These are phyloP conservation scores for Pseudomyrmex flavicornis DNA, from an alignment of 1,140 invertebrate genomes.

Conservation along the genomic window DNA sequence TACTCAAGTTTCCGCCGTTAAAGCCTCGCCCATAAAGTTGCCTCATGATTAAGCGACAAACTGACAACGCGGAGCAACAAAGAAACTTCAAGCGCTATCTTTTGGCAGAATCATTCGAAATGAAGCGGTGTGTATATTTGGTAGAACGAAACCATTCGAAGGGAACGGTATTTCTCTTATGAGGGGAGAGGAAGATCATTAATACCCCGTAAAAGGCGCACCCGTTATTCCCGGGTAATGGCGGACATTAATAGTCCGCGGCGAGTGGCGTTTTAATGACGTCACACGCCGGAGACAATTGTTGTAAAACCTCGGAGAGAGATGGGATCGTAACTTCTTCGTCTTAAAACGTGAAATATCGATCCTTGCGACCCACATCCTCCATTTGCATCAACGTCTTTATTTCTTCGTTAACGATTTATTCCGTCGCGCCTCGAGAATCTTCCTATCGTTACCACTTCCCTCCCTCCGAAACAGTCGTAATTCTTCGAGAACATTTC, in stretches of 20 bases:
- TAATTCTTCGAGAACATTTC: background rate
- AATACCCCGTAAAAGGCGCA: conserved; percentile 40
- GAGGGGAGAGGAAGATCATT: background rate
- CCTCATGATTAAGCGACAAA: background rate
- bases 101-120: conserved; percentile 18
- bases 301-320: conserved; percentile 27
- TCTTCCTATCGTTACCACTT: background rate
- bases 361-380: conserved; percentile 2
- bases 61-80: background rate
- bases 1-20: background rate
- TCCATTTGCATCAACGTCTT: conserved; percentile 33
- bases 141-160: background rate
- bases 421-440: background rate
- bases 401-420: conserved; percentile 49
- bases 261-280: conserved; percentile 44
- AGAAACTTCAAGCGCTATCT: background rate
- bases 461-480: background rate
- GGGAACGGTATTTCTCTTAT: background rate
- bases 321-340: conserved; percentile 13
- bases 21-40: conserved; percentile 16
- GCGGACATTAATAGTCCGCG: conserved; percentile 39
- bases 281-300: conserved; percentile 20
- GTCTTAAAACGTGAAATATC: conserved; percentile 48
- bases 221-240: conserved; percentile 36
- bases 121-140: background rate